phyloP scores from a whole-genome alignment of 2,888 invertebrate species.

The Synergus umbraculus region DNA sequence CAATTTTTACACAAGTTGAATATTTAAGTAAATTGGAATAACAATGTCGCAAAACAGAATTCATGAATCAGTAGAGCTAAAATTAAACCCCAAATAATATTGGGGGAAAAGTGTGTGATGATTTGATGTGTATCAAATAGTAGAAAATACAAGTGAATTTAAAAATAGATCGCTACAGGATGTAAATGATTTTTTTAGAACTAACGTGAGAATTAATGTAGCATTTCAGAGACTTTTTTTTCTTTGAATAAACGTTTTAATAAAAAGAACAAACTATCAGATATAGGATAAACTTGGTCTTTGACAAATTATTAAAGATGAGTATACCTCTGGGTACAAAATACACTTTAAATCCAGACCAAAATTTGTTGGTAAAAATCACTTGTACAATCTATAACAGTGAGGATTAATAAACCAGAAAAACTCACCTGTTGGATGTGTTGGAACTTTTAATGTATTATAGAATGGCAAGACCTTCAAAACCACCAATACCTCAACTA shows the following conservation, averaged over 20 bases:
- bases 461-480: background rate
- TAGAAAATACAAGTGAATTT: background rate
- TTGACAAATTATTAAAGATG: background rate
- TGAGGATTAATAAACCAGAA: background rate
- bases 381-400: background rate
- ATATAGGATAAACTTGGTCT: background rate
- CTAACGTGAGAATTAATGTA: background rate
- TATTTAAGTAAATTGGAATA: background rate
- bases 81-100: background rate
- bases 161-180: background rate
- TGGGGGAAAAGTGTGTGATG: background rate
- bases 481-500: constrained; percentile 1
- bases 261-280: too few relatives aligned
- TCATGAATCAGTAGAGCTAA: background rate
- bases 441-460: background rate
- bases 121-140: background rate
- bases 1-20: background rate
- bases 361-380: background rate
- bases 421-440: background rate
- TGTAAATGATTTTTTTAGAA: background rate
- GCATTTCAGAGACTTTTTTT: background rate
- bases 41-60: background rate
- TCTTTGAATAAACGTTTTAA: background rate
- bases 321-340: background rate
- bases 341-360: background rate